Percentiles rank a stretch among this genome's conserved stretches.
Evolutionary conservation across 2,797 vertebrate species (phyloP).

Genomic region (Margarornis squamiger): DNA sequence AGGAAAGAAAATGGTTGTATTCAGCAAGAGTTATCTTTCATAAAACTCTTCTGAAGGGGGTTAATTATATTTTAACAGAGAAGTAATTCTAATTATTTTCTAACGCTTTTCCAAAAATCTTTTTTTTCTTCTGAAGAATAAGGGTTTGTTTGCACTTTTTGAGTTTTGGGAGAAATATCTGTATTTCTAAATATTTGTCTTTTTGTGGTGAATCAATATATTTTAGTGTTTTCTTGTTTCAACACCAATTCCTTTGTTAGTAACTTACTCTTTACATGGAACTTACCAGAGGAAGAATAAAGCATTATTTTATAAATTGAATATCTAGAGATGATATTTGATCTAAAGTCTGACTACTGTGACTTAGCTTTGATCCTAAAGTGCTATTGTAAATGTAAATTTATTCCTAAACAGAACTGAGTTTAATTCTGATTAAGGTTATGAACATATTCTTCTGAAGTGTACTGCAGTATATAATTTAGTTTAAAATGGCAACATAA

Average conservation of each 20-base stretch:
- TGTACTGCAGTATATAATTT: no score
- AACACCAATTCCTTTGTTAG: background rate
- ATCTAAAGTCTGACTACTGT: background rate
- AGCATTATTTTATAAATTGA: background rate
- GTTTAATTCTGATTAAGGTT: no score
- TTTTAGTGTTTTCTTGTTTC: background rate
- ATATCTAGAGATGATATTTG: background rate
- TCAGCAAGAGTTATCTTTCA: background rate
- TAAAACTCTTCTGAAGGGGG: background rate
- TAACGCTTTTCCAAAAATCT: accelerated
- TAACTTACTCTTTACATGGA: background rate
- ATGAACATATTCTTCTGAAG: no score
- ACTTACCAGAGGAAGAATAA: background rate
- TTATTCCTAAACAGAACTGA: no score
- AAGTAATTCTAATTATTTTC: background rate
- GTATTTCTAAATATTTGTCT: background rate
- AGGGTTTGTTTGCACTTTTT: background rate
- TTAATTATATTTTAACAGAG: background rate
- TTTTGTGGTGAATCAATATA: background rate
- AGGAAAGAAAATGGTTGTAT: background rate
- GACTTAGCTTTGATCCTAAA: background rate
- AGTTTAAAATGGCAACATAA: no score
- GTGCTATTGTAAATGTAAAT: no score
- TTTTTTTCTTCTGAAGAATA: background rate
- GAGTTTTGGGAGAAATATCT: accelerated